Conservation (phyloP, 2,113 vertebrate genomes). For the Leptosomus discolor region DNA sequence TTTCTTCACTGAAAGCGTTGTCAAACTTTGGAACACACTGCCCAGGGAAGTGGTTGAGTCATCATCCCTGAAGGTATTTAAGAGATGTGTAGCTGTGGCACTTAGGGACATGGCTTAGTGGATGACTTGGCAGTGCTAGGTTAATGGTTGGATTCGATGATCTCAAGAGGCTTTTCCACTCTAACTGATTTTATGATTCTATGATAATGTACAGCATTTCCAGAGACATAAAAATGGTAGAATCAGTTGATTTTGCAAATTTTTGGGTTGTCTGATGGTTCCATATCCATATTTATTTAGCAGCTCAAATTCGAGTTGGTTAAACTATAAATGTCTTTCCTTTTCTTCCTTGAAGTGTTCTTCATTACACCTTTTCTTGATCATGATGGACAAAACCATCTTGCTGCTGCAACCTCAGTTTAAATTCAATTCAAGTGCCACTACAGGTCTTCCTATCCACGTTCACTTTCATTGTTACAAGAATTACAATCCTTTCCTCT, state of each 20-base stretch:
- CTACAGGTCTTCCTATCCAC: neutral
- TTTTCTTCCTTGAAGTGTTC: neutral
- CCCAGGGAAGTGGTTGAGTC: neutral
- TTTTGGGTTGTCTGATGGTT: neutral
- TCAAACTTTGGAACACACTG: neutral
- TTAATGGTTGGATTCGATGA: neutral
- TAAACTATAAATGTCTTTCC: neutral
- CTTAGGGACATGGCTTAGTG: neutral
- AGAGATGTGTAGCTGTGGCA: accelerated
- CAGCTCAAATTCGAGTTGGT: neutral
- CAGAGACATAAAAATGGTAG: neutral
- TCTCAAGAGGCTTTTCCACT: neutral
- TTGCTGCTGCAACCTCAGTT: neutral
- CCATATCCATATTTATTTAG: neutral
- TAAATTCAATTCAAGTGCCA: neutral
- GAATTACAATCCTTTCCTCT: neutral
- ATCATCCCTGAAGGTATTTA: neutral
- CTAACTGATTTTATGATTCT: neutral
- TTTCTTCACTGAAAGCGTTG: neutral
- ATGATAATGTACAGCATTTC: neutral
- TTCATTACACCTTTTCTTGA: neutral
- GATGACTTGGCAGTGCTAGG: neutral
- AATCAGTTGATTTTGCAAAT: neutral
- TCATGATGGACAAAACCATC: neutral
- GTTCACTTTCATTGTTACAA: neutral